Evolutionary conservation across 2,888 invertebrate genomes (phyloP).

Genomic region (Aspidapion aeneum): DNA sequence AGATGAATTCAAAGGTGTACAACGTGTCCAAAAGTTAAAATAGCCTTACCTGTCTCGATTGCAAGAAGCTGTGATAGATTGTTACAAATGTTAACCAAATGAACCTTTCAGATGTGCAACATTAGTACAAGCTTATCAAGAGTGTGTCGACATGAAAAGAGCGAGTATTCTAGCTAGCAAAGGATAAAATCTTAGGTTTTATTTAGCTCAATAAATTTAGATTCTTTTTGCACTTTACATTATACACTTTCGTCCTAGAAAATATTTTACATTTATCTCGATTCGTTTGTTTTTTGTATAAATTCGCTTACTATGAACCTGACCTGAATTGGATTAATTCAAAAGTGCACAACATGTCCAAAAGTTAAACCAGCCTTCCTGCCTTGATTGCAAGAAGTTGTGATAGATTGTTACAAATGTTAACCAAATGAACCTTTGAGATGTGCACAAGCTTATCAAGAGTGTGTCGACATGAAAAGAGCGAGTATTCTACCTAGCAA

Average conservation of each 20-base stretch:
- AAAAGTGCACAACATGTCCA: conserved; percentile 28
- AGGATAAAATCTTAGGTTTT: too few species aligned
- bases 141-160: conserved; percentile 58
- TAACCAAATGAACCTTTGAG: conserved; percentile 57
- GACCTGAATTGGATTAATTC: conserved; percentile 38
- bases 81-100: conserved; percentile 57
- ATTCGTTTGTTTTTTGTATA: too few species aligned
- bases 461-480: conserved; percentile 58
- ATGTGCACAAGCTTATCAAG: conserved; percentile 60
- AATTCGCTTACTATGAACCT: too few species aligned
- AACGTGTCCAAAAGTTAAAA: conserved; percentile 21
- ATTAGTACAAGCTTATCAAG: conserved; percentile 58
- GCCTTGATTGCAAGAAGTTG: conserved; percentile 53
- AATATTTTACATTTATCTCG: too few species aligned
- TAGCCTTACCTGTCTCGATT: conserved; percentile 54
- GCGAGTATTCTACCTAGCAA: conserved; percentile 37
- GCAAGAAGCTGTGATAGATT: conserved; percentile 55
- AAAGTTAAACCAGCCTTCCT: conserved; percentile 47
- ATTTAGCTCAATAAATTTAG: too few species aligned
- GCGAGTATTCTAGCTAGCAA: conserved; percentile 37
- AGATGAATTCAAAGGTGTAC: conserved; percentile 33
- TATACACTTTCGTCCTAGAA: too few species aligned
- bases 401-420: conserved; percentile 58
- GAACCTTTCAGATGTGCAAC: conserved; percentile 60
- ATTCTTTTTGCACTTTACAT: too few species aligned